Evolutionary conservation across 2,113 vertebrate species (phyloP), one percentile per base, ranked within the genome.

Genomic region (Sebastes schlegelii): DNA sequence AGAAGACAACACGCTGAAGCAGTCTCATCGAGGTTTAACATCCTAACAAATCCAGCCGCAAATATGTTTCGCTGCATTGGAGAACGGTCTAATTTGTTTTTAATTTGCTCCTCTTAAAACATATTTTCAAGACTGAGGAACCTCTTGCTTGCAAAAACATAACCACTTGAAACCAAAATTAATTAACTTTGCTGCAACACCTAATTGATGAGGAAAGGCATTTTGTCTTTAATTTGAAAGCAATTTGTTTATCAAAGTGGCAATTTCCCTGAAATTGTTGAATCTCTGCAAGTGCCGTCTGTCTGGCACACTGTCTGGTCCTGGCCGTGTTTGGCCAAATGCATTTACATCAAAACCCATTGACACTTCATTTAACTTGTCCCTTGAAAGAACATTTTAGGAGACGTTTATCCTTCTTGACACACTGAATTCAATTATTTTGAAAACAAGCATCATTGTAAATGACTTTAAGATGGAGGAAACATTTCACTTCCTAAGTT

Each of bases 361-460:
- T 86, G 92, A 91, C 81, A 94, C 83, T 85, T 95, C 90, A 95
- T 96, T 96, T 95, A 95, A 94, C 88, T 91, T 93, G 94, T 93
- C 89, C 88, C 82, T 93, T 55, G 89, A 95, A 94, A 90, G 93
- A 91, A 92, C 95, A 95, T 93, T 95, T 94, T 92, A 95, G 91
- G 91, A 96, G 94, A 87, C 82, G 68, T 80, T 94, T 76, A 91
- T 94, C 94, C 94, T 93, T 92, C 89, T 86, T 78, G 92, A 95
- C 90, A 93, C 85, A 82, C 67, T 94, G 87, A 95, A 94, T 96
- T 95, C 84, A 96, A 96, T 95, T 95, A 96, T 92, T 96, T 91
- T 91, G 6, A 61, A 94, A 93, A 71, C 94, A 93, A 94, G 95
- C 86, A 87, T 89, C 89, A 94, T 85, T 96, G 92, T 92, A 90